A percentile compares a stretch with the other conserved stretches of the same genome.
These are phyloP conservation scores for Podargus strigoides DNA, from an alignment of 2,797 vertebrate species.

Conservation along the genomic window DNA sequence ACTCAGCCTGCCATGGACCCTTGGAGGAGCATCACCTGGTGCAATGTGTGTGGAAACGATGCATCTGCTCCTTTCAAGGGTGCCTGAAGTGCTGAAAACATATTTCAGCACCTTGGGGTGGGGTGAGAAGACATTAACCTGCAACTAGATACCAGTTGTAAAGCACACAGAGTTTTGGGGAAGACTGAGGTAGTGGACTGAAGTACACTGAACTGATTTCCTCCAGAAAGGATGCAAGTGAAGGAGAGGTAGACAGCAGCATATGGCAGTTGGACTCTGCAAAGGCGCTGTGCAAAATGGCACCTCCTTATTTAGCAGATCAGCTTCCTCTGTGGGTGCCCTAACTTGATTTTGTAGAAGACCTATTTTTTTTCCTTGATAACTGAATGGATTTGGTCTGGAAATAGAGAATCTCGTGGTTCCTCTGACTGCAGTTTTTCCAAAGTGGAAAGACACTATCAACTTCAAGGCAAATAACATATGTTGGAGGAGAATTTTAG, in stretches of 20 bases:
- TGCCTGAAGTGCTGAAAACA: not conserved
- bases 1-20: not conserved
- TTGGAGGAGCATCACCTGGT: not conserved
- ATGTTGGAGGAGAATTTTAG: conserved; percentile 20
- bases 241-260: not conserved
- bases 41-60: not conserved
- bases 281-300: not conserved
- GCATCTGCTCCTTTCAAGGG: not conserved
- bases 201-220: not conserved
- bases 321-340: not conserved
- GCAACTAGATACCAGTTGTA: not conserved
- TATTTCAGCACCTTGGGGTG: not conserved
- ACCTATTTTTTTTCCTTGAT: conserved; percentile 16
- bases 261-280: not conserved
- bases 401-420: conserved; percentile 16
- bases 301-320: not conserved
- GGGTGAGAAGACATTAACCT: not conserved
- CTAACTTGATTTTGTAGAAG: not conserved
- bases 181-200: not conserved
- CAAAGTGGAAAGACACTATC: not conserved
- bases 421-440: not conserved
- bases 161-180: not conserved
- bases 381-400: not conserved
- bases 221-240: not conserved
- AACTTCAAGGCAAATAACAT: conserved; percentile 32